phyloP scores from a whole-genome alignment of 2,113 vertebrate species.

The Muscicapa adusta region DNA sequence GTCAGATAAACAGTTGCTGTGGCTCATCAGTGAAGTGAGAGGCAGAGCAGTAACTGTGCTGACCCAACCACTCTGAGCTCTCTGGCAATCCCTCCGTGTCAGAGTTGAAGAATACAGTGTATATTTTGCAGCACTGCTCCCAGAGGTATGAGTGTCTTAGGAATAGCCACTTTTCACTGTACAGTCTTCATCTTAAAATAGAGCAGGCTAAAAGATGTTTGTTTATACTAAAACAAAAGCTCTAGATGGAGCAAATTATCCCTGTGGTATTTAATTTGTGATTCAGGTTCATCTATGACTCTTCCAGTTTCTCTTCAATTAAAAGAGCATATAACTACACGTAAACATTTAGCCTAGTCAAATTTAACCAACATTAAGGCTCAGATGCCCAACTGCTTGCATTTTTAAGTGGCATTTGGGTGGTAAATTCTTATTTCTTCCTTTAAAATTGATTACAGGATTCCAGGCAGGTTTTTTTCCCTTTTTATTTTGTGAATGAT shows the following conservation, averaged over 20 bases:
- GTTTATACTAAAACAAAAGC: constrained; percentile 46
- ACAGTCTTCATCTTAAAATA: constrained; percentile 15
- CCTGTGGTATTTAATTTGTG: constrained; percentile 15
- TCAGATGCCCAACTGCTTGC: not conserved
- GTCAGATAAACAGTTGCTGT: not conserved
- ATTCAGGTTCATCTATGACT: constrained; percentile 29
- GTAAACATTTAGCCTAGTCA: not conserved
- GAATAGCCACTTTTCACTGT: not conserved
- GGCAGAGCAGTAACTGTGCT: not conserved
- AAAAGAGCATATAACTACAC: not conserved
- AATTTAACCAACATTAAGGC: not conserved
- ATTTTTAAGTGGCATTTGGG: not conserved
- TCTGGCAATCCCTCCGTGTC: not conserved
- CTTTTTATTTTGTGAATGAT: not conserved
- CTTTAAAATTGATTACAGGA: not conserved
- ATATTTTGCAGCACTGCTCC: not conserved
- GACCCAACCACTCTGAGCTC: not conserved
- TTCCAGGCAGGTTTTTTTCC: not conserved
- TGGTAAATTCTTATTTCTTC: not conserved
- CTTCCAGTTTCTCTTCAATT: constrained; percentile 4
- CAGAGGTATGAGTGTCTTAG: not conserved
- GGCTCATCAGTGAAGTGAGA: not conserved
- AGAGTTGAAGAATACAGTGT: constrained; percentile 1
- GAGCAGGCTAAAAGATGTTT: not conserved
- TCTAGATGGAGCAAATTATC: constrained; percentile 14